Evolutionary conservation across 2,888 invertebrate genomes (phyloP).

Genomic region (Baccha elongata): DNA sequence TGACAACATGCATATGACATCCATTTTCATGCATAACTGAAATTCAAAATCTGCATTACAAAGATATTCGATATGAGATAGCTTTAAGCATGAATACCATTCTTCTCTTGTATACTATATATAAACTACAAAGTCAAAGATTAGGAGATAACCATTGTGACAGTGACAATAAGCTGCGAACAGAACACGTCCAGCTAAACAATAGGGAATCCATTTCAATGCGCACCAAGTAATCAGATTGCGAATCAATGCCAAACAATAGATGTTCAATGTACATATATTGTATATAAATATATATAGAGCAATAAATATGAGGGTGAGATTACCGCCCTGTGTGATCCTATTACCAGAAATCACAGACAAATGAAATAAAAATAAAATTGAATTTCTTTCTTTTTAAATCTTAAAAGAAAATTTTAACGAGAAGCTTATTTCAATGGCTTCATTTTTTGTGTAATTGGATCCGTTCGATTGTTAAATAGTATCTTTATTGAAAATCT

Average conservation of each 20-base stretch:
- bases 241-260: conserved; percentile 46
- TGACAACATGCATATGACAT: conserved; percentile 25
- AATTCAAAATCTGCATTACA: conserved; percentile 18
- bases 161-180: conserved; percentile 38
- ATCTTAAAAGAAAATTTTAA: too few relatives aligned
- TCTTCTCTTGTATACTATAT: background rate
- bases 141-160: conserved; percentile 46
- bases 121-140: conserved; percentile 31
- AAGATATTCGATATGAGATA: conserved; percentile 2
- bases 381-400: background rate
- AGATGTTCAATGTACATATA: conserved; percentile 14
- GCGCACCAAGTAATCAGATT: conserved; percentile 49
- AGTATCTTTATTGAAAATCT: too few relatives aligned
- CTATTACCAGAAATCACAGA: background rate
- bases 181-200: conserved; percentile 21
- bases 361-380: background rate
- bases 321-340: background rate
- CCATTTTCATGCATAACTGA: conserved; percentile 11
- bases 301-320: background rate
- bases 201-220: conserved; percentile 49
- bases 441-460: too few relatives aligned
- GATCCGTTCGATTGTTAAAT: too few relatives aligned
- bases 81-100: background rate
- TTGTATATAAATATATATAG: background rate
- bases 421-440: too few relatives aligned